Evolutionary conservation across 2,888 invertebrate species (phyloP), one percentile per base, ranked within the genome.

Genomic region (Xestia c-nigrum): DNA sequence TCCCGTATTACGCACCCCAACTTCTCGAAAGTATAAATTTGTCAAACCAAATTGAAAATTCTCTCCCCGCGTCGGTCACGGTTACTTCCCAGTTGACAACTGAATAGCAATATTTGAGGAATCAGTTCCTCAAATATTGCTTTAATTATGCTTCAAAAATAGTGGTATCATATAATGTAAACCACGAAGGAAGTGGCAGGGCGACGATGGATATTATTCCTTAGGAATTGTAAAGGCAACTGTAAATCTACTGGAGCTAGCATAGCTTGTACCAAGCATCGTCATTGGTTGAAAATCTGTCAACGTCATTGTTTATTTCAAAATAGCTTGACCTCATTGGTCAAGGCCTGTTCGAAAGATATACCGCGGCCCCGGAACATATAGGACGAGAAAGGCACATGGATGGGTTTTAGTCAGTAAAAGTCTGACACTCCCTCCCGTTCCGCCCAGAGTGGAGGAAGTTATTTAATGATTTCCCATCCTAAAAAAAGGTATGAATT

Each of bases 31-130:
- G 68, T 61, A 79, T 72, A 75, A 81, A 84, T 76, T 81, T 74
- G 74, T 74, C 71, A 57, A 76, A 63, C 69, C 55, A 68, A 80
- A 80, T 84, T 82, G 72, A 55, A 59, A 64, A 71, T 80, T 74
- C 65, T 61, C 47, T 76, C 66, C 74, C 77, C 67, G 73, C 65
- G 75, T n/a, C 19, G 55, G n/a, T 47, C 38, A 9, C n/a, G 78
- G 73, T 9, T n/a, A 0, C 38, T 46, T 65, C 74, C 68, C 38
- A 74, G 19, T 38, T 69, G 19, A 0, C 40, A 21, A 24, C 7
- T 19, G 19, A 57, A 38, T 57, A 10, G 6, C 9, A 43, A 46
- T 38, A 10, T 38, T 21, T 71, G 40, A 3, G 16, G 16, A 43
- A 52, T 12, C 6, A 3, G 38, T 14, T 31, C 3, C 31, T 31